Percentiles rank a stretch among this genome's conserved stretches.
Evolutionary conservation across 2,113 vertebrate genomes (phyloP).

Genomic region (Chamaea fasciata): DNA sequence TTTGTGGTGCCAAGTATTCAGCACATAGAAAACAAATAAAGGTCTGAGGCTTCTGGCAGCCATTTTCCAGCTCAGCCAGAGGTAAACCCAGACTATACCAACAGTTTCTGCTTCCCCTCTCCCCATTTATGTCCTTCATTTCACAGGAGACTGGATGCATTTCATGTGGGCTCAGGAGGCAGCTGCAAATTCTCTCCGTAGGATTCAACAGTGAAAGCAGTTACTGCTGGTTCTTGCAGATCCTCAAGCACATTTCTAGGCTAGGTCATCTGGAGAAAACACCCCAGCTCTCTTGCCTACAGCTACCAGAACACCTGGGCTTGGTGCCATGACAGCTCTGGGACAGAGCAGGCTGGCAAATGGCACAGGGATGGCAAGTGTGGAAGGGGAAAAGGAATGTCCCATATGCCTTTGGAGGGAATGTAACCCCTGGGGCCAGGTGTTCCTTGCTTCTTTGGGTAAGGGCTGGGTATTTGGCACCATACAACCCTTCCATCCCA

Average conservation of each 20-base stretch:
- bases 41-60: background rate
- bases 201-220: background rate
- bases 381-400: conserved; percentile 4
- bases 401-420: background rate
- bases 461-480: background rate
- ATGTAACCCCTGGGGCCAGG: background rate
- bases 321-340: background rate
- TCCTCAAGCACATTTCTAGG: background rate
- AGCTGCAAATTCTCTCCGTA: background rate
- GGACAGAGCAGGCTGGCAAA: background rate
- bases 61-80: background rate
- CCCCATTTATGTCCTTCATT: background rate
- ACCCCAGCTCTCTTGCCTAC: background rate
- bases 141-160: background rate
- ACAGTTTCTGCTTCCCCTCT: background rate
- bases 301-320: background rate
- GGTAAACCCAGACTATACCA: background rate
- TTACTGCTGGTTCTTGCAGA: background rate
- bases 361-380: background rate
- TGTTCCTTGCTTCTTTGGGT: background rate
- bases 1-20: background rate
- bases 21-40: background rate
- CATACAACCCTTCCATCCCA: background rate
- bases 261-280: background rate
- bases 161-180: background rate